phyloP scores from a whole-genome alignment of 2,797 vertebrate genomes.

The Nannoperca obscura region DNA sequence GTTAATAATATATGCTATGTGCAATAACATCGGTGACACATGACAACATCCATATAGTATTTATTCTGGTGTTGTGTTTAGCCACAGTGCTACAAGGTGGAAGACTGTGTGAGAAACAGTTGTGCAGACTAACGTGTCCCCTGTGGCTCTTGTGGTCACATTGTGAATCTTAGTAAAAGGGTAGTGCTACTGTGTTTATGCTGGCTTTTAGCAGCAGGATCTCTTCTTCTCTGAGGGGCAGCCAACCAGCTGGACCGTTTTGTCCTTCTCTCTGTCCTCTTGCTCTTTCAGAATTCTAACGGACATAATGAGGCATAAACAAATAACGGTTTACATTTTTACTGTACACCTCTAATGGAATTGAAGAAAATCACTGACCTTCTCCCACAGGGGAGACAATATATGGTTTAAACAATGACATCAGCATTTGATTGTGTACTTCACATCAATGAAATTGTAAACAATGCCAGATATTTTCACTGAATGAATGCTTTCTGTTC shows the following conservation, averaged over 20 bases:
- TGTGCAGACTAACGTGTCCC: slow-evolving; percentile 13
- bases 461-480: slow-evolving; percentile 7
- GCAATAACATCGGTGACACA: slow-evolving; percentile 32
- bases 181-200: slow-evolving; percentile 43
- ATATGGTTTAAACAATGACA: neutral
- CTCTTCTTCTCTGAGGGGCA: slow-evolving; percentile 82
- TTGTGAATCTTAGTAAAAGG: slow-evolving; percentile 18
- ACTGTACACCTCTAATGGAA: neutral
- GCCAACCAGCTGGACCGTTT: slow-evolving; percentile 83
- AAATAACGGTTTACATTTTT: neutral
- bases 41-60: neutral
- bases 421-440: neutral
- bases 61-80: neutral
- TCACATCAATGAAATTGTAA: slow-evolving; percentile 1
- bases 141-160: slow-evolving; percentile 23
- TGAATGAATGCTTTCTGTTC: neutral
- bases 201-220: slow-evolving; percentile 86
- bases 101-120: slow-evolving; percentile 14
- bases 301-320: slow-evolving; percentile 10
- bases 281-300: slow-evolving; percentile 91
- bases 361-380: neutral
- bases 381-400: neutral
- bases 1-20: slow-evolving; percentile 24
- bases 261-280: slow-evolving; percentile 90
- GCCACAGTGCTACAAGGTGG: slow-evolving; percentile 18